Evolutionary conservation across 2,797 vertebrate species (phyloP).

Genomic region (Cyclura pinguis): DNA sequence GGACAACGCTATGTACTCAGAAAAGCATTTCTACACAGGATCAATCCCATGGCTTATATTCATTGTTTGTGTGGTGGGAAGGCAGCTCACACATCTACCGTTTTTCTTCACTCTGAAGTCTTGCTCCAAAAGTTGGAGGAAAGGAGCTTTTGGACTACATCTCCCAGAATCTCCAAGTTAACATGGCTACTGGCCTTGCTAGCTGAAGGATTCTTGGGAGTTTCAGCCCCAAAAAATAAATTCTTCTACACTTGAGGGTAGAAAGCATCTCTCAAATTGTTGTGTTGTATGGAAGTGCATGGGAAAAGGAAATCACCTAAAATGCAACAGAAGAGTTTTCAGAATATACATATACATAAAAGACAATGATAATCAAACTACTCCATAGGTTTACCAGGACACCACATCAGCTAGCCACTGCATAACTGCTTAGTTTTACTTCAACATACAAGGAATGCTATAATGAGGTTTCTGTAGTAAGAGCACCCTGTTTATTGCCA

Average conservation of each 20-base stretch:
- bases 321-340: not conserved
- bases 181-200: too few relatives aligned
- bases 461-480: conserved; percentile 6
- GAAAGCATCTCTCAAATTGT: not conserved
- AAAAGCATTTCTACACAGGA: too few relatives aligned
- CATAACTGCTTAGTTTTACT: not conserved
- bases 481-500: not conserved
- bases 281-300: not conserved
- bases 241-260: not conserved
- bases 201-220: too few relatives aligned
- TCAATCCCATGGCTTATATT: not conserved
- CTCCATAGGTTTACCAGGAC: not conserved
- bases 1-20: not conserved
- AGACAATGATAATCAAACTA: not conserved
- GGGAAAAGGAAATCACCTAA: not conserved
- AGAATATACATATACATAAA: not conserved
- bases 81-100: not conserved
- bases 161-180: not conserved
- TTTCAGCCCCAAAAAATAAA: too few relatives aligned
- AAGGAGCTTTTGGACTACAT: too few relatives aligned
- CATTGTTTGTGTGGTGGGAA: not conserved
- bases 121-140: too few relatives aligned
- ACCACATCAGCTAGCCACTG: not conserved
- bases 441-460: not conserved
- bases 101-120: not conserved